Conservation (phyloP, 2,113 vertebrate species). For the Ginglymostoma cirratum region DNA sequence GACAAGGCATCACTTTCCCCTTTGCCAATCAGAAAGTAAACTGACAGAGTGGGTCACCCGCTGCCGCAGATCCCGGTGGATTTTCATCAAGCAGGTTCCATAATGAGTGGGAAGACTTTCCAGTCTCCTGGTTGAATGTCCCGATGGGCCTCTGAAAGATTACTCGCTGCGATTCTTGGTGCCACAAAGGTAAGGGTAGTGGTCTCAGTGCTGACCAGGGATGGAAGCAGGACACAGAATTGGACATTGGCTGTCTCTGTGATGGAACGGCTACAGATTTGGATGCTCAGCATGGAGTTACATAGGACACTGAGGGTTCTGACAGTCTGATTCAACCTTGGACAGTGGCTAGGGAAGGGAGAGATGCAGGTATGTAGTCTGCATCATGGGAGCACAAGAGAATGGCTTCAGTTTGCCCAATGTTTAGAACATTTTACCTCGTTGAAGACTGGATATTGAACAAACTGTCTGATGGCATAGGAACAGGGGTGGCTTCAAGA, state of each 20-base stretch:
- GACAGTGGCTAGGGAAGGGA: not conserved
- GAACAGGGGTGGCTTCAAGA: not conserved
- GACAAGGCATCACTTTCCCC: not conserved
- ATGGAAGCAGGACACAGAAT: not conserved
- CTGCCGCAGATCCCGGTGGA: not conserved
- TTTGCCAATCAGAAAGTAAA: not conserved
- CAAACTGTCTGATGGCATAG: not conserved
- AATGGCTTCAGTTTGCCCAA: not conserved
- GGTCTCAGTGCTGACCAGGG: not conserved
- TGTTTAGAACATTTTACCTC: not conserved
- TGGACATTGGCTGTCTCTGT: not conserved
- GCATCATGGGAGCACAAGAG: not conserved
- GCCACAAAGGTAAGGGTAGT: not conserved
- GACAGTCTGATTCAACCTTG: not conserved
- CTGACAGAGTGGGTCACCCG: not conserved
- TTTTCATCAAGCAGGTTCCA: not conserved
- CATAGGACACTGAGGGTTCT: not conserved
- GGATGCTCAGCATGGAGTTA: not conserved
- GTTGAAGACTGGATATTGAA: not conserved
- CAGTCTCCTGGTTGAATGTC: not conserved
- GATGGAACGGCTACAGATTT: not conserved
- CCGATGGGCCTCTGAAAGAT: not conserved
- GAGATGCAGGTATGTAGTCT: not conserved
- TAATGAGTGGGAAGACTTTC: not conserved
- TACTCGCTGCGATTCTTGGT: not conserved